Conservation (phyloP, 1,140 invertebrate genomes). For the Latrodectus geometricus region DNA sequence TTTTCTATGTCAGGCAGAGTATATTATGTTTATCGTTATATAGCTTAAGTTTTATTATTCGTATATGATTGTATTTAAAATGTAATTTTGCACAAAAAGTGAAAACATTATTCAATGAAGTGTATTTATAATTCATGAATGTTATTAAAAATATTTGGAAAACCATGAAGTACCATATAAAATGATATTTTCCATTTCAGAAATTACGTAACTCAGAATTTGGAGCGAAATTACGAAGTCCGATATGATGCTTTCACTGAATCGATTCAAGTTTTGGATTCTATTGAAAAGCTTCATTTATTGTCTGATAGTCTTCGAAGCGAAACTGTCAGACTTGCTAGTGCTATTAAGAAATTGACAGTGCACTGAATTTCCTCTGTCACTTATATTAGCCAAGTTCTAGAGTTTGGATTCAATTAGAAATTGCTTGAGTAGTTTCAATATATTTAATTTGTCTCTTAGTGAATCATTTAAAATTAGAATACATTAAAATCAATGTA, state of each 20-base stretch:
- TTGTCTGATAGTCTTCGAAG: slow-evolving; percentile 81
- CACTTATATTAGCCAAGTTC: too few species aligned
- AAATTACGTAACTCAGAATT: slow-evolving; percentile 81
- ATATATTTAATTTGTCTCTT: too few species aligned
- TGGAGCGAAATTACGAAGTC: slow-evolving; percentile 92
- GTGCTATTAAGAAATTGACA: slow-evolving; percentile 83
- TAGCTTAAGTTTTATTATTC: too few species aligned
- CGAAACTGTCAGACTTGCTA: slow-evolving; percentile 85
- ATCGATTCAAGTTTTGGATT: slow-evolving; percentile 91
- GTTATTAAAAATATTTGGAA: slow-evolving; percentile 12
- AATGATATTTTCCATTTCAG: slow-evolving; percentile 69
- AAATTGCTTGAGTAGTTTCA: too few species aligned
- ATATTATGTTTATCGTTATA: neutral
- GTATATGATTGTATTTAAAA: too few species aligned
- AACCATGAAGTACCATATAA: neutral
- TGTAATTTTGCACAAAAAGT: too few species aligned
- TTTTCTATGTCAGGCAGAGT: too few species aligned
- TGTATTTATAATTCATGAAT: neutral
- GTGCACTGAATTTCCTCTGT: slow-evolving; percentile 46
- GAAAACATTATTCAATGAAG: neutral
- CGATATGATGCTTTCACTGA: slow-evolving; percentile 97
- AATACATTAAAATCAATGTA: too few species aligned
- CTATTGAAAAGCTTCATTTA: slow-evolving; percentile 87
- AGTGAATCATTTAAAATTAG: too few species aligned
- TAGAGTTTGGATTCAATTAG: too few species aligned